Base-by-base conservation (phyloP, 2,113 vertebrate genomes). In the Ciconia boyciana region DNA sequence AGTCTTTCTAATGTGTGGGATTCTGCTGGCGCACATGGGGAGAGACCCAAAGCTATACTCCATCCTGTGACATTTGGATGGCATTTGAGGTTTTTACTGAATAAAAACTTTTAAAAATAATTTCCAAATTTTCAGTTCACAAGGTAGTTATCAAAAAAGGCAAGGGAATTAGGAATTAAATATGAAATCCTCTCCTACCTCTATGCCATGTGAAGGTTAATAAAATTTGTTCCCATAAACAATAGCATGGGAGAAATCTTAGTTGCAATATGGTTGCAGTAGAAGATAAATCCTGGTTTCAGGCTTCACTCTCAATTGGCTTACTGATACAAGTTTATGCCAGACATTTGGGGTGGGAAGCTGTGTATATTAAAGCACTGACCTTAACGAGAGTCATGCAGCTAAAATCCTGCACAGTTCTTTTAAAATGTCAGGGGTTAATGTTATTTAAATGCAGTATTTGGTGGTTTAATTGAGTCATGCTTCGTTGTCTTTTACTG, bases 401-500 rank as follows among this genome's bases (percentile, higher is more conserved):
- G 85, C 71, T 92, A 94, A 97, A 94, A 94, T 88, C 86, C 44
- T 81, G 82, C 65, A 39, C 79, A 82, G 91, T 93, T 97, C 85
- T 95, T 97, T 94, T 94, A 96, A 97, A 97, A 98, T 95, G 89
- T 94, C 90, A 91, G 90, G 77, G 91, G 92, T 97, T 98, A 94
- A 95, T 97, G 84, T 93, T 97, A 96, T 96, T 97, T 97, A 96
- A 97, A 97, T 96, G 94, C 82, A 93, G 83, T 72, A 84, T 92
- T 95, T 92, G 91, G 93, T 66, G 60, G 77, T 97, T 97, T 97
- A 96, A 98, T 98, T 97, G 97, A 96, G 96, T 98, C 97, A 96
- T 97, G 97, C 94, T 97, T 98, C 90, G 17, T 96, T 97, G 96
- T 98, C 96, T 97, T 98, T 97, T 97, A 95, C 92, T 95, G 82